Percentiles rank a stretch among this genome's conserved stretches.
Conservation (phyloP, 2,113 vertebrate species). For the Elephantulus edwardii region DNA sequence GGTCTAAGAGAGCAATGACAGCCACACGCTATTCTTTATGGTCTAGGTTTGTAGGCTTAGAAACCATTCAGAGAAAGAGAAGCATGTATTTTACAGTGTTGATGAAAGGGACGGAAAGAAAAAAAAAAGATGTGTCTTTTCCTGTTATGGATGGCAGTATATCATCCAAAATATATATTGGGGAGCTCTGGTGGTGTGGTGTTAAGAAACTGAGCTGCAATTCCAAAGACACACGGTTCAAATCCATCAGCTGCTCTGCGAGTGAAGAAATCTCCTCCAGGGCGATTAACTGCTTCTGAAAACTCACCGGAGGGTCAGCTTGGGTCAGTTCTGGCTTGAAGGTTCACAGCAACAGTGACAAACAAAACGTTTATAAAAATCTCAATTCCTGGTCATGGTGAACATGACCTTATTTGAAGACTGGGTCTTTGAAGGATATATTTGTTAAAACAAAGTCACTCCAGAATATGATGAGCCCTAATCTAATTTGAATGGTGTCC, state of each 20-base stretch:
- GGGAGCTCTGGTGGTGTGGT: too few relatives aligned
- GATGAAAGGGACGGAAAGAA: background rate
- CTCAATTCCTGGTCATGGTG: background rate
- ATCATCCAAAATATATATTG: background rate
- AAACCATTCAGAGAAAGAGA: too few relatives aligned
- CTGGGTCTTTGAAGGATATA: background rate
- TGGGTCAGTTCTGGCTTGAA: too few relatives aligned
- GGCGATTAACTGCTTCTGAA: too few relatives aligned
- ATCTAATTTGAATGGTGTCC: background rate
- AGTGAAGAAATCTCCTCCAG: too few relatives aligned
- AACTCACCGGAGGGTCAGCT: too few relatives aligned
- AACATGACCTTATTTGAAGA: background rate
- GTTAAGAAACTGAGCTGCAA: too few relatives aligned
- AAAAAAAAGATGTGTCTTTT: background rate
- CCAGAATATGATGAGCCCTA: background rate
- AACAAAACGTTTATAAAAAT: too few relatives aligned
- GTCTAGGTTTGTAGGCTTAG: background rate
- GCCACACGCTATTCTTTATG: background rate
- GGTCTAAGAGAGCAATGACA: background rate
- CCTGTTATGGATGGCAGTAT: background rate
- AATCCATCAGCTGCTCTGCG: too few relatives aligned
- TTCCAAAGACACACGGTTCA: too few relatives aligned
- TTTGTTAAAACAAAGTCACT: background rate
- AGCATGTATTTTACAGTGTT: background rate
- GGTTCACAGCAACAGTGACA: too few relatives aligned